These are phyloP conservation scores for Drosophila fulvimacula DNA, from an alignment of 2,888 invertebrate genomes.

Conservation along the genomic window DNA sequence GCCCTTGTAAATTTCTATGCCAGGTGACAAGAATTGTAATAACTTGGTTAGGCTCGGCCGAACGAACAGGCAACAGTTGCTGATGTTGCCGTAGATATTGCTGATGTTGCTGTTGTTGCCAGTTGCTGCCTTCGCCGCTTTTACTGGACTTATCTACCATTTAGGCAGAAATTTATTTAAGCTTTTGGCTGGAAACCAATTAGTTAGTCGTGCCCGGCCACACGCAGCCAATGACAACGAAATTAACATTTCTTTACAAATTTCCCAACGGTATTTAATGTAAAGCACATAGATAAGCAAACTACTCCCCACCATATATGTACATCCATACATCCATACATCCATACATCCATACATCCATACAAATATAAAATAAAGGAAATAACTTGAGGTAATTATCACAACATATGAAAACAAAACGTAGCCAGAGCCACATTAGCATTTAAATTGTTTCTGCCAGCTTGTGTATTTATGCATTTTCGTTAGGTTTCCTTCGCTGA, in stretches of 20 bases:
- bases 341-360: too few species aligned
- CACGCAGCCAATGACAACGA: constrained; percentile 45
- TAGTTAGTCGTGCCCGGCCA: constrained; percentile 69
- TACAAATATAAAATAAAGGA: constrained; percentile 15
- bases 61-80: constrained; percentile 15
- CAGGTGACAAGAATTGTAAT: constrained; percentile 78
- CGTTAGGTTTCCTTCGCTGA: constrained; percentile 40
- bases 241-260: constrained; percentile 75
- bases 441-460: constrained; percentile 69
- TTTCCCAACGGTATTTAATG: constrained; percentile 76
- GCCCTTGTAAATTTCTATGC: constrained; percentile 79
- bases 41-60: constrained; percentile 63
- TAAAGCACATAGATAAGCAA: constrained; percentile 58
- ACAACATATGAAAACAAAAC: constrained; percentile 75
- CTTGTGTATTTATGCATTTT: constrained; percentile 42
- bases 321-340: too few species aligned
- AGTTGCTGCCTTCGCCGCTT: constrained; percentile 7
- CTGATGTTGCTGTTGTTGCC: constrained; percentile 6
- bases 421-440: constrained; percentile 60
- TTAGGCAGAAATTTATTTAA: constrained; percentile 73
- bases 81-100: neutral
- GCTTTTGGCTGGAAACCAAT: constrained; percentile 59
- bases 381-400: constrained; percentile 72
- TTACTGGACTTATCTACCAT: constrained; percentile 57
- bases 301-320: constrained; percentile 37